Evolutionary conservation across 2,888 invertebrate genomes (phyloP), one percentile per base, ranked within the genome.

Genomic region (Diarsia dahlii): DNA sequence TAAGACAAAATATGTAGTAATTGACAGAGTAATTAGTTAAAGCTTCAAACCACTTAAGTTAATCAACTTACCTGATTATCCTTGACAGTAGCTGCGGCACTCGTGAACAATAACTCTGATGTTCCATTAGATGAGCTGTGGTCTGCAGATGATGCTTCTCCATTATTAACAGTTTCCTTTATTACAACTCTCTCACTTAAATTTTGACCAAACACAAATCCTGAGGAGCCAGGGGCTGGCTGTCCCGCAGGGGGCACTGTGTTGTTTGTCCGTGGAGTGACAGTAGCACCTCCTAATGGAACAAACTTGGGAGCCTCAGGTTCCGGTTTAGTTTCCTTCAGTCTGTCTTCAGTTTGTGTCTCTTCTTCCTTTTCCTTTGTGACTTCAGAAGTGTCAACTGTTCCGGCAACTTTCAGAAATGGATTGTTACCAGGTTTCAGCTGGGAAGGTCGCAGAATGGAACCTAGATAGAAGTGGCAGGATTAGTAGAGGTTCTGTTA

Each of bases 161-260:
- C 97, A 86, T 97, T 97, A 69, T 96, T 97, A 3, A 96, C 94
- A 78, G 96, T 97, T 68, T 95, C 96, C 83, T 97, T 97, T 56
- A 97, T 97, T 50, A 98, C 96, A 15, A 99, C 99, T 87, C 99
- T 97, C 86, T 98, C 99, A 89, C 98, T 98, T 68, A 99, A 97
- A 94, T 99, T 99, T 93, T 99, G 98, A 1, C 99, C 99, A 94
- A 99, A 99, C 20, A 99, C 98, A 96, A 99, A 99, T 54, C 98
- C 97, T 46, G 97, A 97, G 2, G 94, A 91, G 74, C 91, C 91
- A 0, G 95, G 90, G 20, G 94, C 88, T 1, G 95, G 91, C 56
- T 95, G 94, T 3, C 90, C 91, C 0, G 94, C 90, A 5, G 93
- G 88, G 1, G 98, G 97, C 10, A 97, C 97, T 65, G 97, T 96